Evolutionary conservation across 2,797 vertebrate species (phyloP).

Genomic region (Melanotaenia maccullochi): DNA sequence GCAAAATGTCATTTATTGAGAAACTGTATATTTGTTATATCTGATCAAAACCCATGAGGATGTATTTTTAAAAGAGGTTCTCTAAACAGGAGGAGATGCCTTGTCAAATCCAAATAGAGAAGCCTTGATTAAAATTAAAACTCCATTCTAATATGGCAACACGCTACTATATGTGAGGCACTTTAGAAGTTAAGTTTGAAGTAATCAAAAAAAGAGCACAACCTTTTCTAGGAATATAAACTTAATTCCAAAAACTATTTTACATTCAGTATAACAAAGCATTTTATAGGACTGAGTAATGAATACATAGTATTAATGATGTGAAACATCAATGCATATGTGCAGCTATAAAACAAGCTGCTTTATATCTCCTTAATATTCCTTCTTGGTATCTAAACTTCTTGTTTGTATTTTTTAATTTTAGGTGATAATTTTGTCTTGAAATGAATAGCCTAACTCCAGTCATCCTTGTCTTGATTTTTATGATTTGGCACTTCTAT

Average conservation of each 20-base stretch:
- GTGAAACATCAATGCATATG: not conserved
- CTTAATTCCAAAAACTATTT: not conserved
- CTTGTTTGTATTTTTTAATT: not conserved
- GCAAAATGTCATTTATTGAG: too few species aligned
- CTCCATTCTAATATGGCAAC: not conserved
- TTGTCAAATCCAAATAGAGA: too few species aligned
- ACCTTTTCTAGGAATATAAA: not conserved
- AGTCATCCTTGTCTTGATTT: not conserved
- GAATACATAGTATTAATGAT: not conserved
- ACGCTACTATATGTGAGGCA: not conserved
- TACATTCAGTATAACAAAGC: not conserved
- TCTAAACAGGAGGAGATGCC: too few species aligned
- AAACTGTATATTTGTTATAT: too few species aligned
- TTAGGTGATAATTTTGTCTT: too few species aligned
- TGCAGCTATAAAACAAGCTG: not conserved
- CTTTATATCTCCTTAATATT: not conserved
- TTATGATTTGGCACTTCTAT: not conserved
- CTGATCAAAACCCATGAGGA: too few species aligned
- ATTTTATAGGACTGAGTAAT: not conserved
- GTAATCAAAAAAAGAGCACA: not conserved
- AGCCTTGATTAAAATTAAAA: too few species aligned
- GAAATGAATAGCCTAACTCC: slow-evolving; percentile 1
- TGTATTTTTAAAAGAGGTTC: too few species aligned
- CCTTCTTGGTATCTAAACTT: not conserved
- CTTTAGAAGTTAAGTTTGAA: not conserved